Percentiles rank a stretch among this genome's conserved stretches.
Conservation (phyloP, 2,888 invertebrate genomes). For the Colletes collaris region DNA sequence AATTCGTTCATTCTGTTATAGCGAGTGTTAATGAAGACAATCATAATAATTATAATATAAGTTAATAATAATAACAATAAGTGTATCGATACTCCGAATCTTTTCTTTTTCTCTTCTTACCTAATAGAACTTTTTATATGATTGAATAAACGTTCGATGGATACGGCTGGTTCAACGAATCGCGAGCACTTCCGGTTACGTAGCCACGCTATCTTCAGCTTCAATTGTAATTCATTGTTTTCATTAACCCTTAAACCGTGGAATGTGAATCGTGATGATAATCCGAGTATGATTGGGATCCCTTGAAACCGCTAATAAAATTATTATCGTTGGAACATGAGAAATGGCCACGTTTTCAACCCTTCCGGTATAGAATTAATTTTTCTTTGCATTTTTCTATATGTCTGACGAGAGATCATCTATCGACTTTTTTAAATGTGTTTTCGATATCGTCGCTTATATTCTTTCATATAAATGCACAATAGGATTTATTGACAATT, state of each 20-base stretch:
- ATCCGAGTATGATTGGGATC: neutral
- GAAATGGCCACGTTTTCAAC: neutral
- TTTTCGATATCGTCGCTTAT: too few species aligned
- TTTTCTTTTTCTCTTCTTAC: conserved; percentile 29
- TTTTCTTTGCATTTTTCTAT: neutral
- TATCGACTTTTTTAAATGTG: too few species aligned
- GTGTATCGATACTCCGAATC: conserved; percentile 48
- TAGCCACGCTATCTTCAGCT: neutral
- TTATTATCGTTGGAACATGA: neutral
- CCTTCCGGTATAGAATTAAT: neutral
- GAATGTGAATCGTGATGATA: neutral
- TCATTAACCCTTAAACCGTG: conserved; percentile 21
- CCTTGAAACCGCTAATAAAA: neutral
- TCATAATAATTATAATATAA: neutral
- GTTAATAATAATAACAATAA: conserved; percentile 31
- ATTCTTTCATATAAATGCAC: too few species aligned
- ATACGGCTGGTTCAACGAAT: conserved; percentile 38
- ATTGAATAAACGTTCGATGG: conserved; percentile 43
- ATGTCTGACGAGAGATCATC: too few species aligned
- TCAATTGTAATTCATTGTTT: neutral
- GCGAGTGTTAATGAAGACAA: conserved; percentile 64
- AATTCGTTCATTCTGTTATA: conserved; percentile 57
- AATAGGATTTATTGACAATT: too few species aligned
- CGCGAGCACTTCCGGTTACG: conserved; percentile 31
- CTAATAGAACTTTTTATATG: conserved; percentile 48